A percentile compares a stretch with the other conserved stretches of the same genome.
These are phyloP conservation scores for Trichacis sp. DNA, from an alignment of 2,888 invertebrate species.

Conservation along the genomic window DNA sequence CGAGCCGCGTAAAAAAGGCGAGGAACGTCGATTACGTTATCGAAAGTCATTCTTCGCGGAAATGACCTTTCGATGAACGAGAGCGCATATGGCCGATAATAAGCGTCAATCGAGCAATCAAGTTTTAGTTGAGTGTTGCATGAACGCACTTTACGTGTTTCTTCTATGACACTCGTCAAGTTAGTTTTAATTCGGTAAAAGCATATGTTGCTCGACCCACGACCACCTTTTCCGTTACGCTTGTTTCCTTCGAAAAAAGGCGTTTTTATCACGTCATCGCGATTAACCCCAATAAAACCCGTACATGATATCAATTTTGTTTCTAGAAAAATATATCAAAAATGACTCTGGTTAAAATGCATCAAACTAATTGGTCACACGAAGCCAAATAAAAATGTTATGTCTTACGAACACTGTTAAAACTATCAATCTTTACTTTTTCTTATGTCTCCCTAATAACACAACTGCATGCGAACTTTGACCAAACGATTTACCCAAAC, in stretches of 20 bases:
- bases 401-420: no score
- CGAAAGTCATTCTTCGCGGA: constrained; percentile 9
- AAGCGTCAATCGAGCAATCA: constrained; percentile 27
- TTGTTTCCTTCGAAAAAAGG: not conserved
- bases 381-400: no score
- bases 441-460: no score
- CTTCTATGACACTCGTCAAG: constrained; percentile 38
- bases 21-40: constrained; percentile 12
- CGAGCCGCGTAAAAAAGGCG: constrained; percentile 3
- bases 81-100: constrained; percentile 42
- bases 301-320: constrained; percentile 17
- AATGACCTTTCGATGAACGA: constrained; percentile 5
- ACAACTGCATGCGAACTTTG: no score
- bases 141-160: constrained; percentile 39
- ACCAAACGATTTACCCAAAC: no score
- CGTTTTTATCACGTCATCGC: constrained; percentile 50
- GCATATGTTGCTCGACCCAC: constrained; percentile 30
- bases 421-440: no score
- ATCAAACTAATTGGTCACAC: no score
- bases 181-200: constrained; percentile 22
- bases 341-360: no score
- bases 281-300: constrained; percentile 53
- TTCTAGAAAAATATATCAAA: no score
- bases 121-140: constrained; percentile 44
- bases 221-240: constrained; percentile 13